phyloP scores from a whole-genome alignment of 2,888 invertebrate genomes.

The Rhodophaea formosa region DNA sequence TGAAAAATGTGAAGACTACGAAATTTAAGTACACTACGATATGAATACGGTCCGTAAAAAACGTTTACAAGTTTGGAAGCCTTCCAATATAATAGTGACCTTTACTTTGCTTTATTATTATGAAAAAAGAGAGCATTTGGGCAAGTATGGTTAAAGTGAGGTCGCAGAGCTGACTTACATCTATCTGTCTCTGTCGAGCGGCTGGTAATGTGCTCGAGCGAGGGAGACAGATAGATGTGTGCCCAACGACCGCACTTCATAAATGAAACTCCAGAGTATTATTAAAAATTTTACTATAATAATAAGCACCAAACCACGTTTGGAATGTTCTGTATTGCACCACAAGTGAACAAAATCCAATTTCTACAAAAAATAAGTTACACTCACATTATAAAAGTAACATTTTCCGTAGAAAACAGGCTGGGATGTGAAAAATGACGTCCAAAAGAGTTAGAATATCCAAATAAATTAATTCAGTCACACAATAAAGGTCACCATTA shows the following conservation, averaged over 20 bases:
- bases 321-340: conserved; percentile 80
- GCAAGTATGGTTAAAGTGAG: conserved; percentile 47
- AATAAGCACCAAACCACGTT: conserved; percentile 79
- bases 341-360: conserved; percentile 65
- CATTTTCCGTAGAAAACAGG: conserved; percentile 34
- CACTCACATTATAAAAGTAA: conserved; percentile 42
- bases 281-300: conserved; percentile 73
- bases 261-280: conserved; percentile 62
- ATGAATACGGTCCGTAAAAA: conserved; percentile 7
- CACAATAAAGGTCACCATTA: conserved; percentile 78
- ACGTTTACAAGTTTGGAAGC: conserved; percentile 22
- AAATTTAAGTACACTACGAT: conserved; percentile 27
- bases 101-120: conserved; percentile 42
- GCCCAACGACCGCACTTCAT: background rate
- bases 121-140: conserved; percentile 51
- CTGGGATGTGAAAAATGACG: conserved; percentile 38
- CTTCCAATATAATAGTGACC: conserved; percentile 63
- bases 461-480: conserved; percentile 61
- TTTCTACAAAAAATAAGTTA: conserved; percentile 48
- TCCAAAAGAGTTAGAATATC: conserved; percentile 30
- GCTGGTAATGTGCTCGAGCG: background rate
- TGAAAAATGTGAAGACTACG: conserved; percentile 9
- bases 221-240: background rate
- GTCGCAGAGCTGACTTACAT: background rate
- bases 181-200: background rate